Evolutionary conservation across 2,888 invertebrate species (phyloP).

Genomic region (Drosophila conformis): DNA sequence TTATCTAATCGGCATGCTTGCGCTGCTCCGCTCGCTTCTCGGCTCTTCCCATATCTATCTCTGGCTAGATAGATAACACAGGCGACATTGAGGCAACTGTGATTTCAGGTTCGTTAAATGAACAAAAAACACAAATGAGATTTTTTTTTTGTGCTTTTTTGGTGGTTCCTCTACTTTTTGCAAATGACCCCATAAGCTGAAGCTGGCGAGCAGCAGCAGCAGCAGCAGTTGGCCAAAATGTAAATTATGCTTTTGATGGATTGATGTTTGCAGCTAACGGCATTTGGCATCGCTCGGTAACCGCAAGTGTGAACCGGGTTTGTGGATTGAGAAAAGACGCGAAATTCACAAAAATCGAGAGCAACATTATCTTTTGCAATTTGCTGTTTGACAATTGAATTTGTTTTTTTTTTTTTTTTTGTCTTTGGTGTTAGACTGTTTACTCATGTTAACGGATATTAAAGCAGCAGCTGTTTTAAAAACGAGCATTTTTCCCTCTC

Average conservation of each 20-base stretch:
- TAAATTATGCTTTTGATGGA: slow-evolving; percentile 10
- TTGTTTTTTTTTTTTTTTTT: slow-evolving; percentile 11
- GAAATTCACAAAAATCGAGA: neutral
- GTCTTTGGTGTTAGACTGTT: neutral
- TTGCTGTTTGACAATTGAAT: slow-evolving; percentile 33
- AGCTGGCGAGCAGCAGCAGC: neutral
- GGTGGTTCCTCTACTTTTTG: neutral
- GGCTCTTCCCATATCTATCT: slow-evolving; percentile 29
- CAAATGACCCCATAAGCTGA: slow-evolving; percentile 10
- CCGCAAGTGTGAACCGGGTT: slow-evolving; percentile 18
- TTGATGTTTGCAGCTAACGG: neutral
- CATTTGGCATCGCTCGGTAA: slow-evolving; percentile 13
- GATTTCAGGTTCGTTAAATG: slow-evolving; percentile 44
- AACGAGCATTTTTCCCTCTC: neutral
- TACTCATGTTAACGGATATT: neutral
- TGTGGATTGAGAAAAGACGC: neutral
- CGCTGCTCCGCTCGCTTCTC: slow-evolving; percentile 6
- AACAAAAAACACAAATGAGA: slow-evolving; percentile 16
- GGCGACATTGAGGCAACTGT: slow-evolving; percentile 36
- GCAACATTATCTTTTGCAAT: slow-evolving; percentile 26
- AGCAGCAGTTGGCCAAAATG: slow-evolving; percentile 1
- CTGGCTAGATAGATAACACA: slow-evolving; percentile 44
- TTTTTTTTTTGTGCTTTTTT: slow-evolving; percentile 1
- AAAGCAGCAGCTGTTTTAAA: neutral
- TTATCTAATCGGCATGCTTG: slow-evolving; percentile 46